Percentiles rank a stretch among this genome's conserved stretches.
Conservation (phyloP, 1,140 invertebrate species). For the Drosophila nigrodunni region DNA sequence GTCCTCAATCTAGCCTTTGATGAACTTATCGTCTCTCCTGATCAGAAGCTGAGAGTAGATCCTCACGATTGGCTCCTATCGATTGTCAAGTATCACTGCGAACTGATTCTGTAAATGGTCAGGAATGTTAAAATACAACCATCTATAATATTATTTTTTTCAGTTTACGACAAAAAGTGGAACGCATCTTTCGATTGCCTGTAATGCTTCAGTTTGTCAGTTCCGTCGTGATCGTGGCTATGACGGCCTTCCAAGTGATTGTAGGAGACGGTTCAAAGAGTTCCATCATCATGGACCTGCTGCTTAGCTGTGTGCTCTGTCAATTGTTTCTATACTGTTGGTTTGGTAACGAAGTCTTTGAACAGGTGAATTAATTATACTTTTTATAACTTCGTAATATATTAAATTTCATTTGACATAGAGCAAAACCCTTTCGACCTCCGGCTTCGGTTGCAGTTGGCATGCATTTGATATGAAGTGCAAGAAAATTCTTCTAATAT, state of each 20-base stretch:
- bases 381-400: not conserved
- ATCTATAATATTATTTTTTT: not conserved
- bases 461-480: slow-evolving; percentile 45
- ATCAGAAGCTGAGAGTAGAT: slow-evolving; percentile 7
- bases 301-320: slow-evolving; percentile 65
- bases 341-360: slow-evolving; percentile 73
- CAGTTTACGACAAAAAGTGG: slow-evolving; percentile 62
- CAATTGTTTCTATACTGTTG: slow-evolving; percentile 74
- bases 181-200: slow-evolving; percentile 59
- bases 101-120: slow-evolving; percentile 53
- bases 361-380: slow-evolving; percentile 58
- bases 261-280: slow-evolving; percentile 57
- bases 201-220: slow-evolving; percentile 68
- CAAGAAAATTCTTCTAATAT: slow-evolving; percentile 54
- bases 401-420: slow-evolving; percentile 30
- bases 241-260: slow-evolving; percentile 71
- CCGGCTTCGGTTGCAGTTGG: slow-evolving; percentile 65
- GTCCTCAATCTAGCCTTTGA: slow-evolving; percentile 68
- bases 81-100: slow-evolving; percentile 68
- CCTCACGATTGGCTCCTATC: slow-evolving; percentile 42
- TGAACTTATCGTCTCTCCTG: slow-evolving; percentile 12
- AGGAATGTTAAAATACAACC: too few relatives aligned
- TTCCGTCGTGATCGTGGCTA: slow-evolving; percentile 67
- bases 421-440: slow-evolving; percentile 61
- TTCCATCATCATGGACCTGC: slow-evolving; percentile 60